phyloP scores from a whole-genome alignment of 2,888 invertebrate species.

The Ophonus ardosiacus region DNA sequence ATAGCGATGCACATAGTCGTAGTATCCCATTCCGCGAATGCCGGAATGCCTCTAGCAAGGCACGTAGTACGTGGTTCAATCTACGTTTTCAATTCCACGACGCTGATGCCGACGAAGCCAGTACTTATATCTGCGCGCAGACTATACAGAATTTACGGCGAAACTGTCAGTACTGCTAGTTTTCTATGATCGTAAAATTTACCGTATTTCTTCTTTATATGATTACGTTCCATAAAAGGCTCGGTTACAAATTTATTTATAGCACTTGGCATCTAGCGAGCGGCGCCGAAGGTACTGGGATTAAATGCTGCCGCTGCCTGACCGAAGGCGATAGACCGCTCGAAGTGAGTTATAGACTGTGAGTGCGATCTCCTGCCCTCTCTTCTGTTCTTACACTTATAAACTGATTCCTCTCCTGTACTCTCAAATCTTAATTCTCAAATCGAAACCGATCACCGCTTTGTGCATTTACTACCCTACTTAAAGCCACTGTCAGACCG shows the following conservation, averaged over 20 bases:
- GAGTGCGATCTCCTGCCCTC: neutral
- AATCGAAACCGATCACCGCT: constrained; percentile 13
- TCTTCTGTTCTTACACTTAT: constrained; percentile 31
- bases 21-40: constrained; percentile 1
- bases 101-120: neutral
- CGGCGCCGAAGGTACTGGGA: constrained; percentile 66
- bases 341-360: constrained; percentile 70
- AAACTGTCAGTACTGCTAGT: constrained; percentile 62
- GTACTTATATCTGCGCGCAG: constrained; percentile 54
- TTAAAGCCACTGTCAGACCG: no score
- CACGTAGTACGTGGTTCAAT: constrained; percentile 54
- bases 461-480: constrained; percentile 18
- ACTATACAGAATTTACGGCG: constrained; percentile 61
- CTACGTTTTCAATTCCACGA: constrained; percentile 57
- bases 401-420: neutral
- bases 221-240: constrained; percentile 72
- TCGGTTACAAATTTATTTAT: constrained; percentile 63
- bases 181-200: constrained; percentile 70
- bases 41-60: neutral
- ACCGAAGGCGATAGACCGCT: constrained; percentile 71
- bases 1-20: neutral
- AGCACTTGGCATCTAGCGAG: constrained; percentile 55
- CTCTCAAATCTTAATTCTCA: neutral
- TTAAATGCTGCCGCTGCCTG: constrained; percentile 73
- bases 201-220: constrained; percentile 73